Evolutionary conservation across 2,797 vertebrate genomes (phyloP), one percentile per base, ranked within the genome.

Genomic region (Morelia viridis): DNA sequence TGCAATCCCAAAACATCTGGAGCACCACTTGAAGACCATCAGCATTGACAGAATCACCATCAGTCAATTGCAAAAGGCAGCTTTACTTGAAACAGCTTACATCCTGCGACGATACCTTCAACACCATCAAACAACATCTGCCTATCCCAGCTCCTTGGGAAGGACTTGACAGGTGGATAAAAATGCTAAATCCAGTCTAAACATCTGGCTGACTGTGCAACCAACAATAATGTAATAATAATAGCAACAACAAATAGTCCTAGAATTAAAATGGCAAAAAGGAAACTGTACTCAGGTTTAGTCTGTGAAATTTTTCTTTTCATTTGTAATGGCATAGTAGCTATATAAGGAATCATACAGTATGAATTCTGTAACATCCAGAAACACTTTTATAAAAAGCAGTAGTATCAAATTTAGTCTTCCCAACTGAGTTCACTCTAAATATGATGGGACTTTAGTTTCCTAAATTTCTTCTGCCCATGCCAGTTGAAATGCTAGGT

Each of bases 181-280:
- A 41, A 68, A 68, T 15, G 64, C 28, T n/a, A 31, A 68, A 31
- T 68, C 5, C n/a, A 68, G 28, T 15, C 64, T 68, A 31, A 28
- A 31, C 28, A 68, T 68, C 64, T n/a, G n/a, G 64, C 28, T 65
- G 64, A 65, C 12, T n/a, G 28, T n/a, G 64, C 4, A 5, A 31
- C n/a, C 64, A 68, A 85, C 9, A 46, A 35, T 24, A 71, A 71
- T 31, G 71, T 10, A 84, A 85, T 22, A 46, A 41, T 65, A 89
- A 5, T 71, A 91, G 65, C 0, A 7, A 1, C 58, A 19, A 9
- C 3, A 41, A 57, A 19, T 89, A 26, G 1, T 92, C 4, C 24
- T 28, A 85, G 4, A 92, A 93, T 89, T 0, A 6, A 68, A 68
- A 80, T 58, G 13, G 13, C 26, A 57, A 93, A 65, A 19, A 94